Conservation (phyloP, 2,888 invertebrate genomes). For the Pseudococcus viburni region DNA sequence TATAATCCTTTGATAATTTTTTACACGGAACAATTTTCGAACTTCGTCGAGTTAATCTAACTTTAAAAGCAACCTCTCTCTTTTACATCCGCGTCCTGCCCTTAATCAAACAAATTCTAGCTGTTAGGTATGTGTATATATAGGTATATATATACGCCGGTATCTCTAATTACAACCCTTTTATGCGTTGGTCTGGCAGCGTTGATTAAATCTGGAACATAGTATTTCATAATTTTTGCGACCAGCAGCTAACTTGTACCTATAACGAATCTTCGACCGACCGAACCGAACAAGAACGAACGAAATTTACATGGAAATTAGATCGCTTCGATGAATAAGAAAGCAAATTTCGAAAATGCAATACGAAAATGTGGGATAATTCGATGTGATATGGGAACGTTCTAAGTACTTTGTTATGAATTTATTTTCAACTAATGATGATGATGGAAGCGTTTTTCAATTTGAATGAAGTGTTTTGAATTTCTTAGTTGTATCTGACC, state of each 20-base stretch:
- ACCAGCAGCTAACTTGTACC: background rate
- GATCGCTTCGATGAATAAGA: slow-evolving; percentile 52
- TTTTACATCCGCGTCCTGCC: background rate
- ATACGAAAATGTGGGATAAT: slow-evolving; percentile 13
- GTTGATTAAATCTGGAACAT: slow-evolving; percentile 54
- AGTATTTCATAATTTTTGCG: slow-evolving; percentile 58
- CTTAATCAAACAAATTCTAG: slow-evolving; percentile 55
- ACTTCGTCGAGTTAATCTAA: slow-evolving; percentile 53
- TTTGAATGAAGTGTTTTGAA: no score
- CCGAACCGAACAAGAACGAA: background rate
- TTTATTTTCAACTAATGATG: no score
- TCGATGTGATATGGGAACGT: slow-evolving; percentile 31
- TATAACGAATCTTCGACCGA: slow-evolving; percentile 51
- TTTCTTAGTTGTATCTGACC: no score
- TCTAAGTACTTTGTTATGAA: background rate
- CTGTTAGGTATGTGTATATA: slow-evolving; percentile 42
- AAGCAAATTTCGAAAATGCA: slow-evolving; percentile 42
- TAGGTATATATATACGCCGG: slow-evolving; percentile 48
- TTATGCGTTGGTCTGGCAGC: slow-evolving; percentile 52
- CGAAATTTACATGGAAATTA: slow-evolving; percentile 51
- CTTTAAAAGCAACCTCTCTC: slow-evolving; percentile 54
- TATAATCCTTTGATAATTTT: slow-evolving; percentile 56
- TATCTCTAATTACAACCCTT: slow-evolving; percentile 57
- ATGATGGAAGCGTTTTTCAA: no score
- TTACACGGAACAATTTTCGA: slow-evolving; percentile 54